Base-by-base conservation (phyloP, 1,140 invertebrate species). In the Trichonephila clavata region DNA sequence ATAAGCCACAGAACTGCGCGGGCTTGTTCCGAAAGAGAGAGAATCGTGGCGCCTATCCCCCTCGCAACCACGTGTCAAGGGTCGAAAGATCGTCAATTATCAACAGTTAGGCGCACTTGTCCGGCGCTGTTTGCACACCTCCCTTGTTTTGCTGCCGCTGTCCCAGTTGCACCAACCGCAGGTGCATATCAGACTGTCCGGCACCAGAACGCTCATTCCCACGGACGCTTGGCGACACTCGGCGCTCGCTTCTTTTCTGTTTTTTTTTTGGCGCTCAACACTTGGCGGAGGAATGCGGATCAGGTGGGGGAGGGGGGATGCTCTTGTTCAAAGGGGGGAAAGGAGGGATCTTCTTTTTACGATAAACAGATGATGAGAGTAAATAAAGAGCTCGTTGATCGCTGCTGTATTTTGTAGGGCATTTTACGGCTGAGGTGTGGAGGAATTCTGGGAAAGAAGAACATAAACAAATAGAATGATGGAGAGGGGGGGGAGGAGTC, bases 51-150 rank as follows among this genome's bases (percentile, higher is more conserved):
- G 71, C 71, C 71, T 32, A 18, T 39, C 14, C n/a, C 27, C 59
- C 84, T 50, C n/a, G 24, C 65, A 68, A 68, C 65, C 84, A 60
- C 57, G 84, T 86, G 84, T 86, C 84, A 86, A 27, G 32, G 84
- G 84, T 86, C 84, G 59, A 63, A 86, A 63, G 84, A 86, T 63
- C 84, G 84, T 63, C 59, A 86, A 86, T 86, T 86, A 86, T 63
- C 84, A 86, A 86, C 84, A 77, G 84, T 86, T 86, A 86, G 84
- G 59, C 32, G 59, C 84, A 86, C 84, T 86, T 86, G 84, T 86
- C 57, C 39, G 80, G 80, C 43, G 65, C 65, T 68, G 71, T 77
- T 77, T 77, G 71, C 71, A 77, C 71, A 77, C 71, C 71, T 77
- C 71, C 71, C 71, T 77, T 77, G 71, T 77, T 77, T 77, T 50